Percentiles rank a stretch among this genome's conserved stretches.
Conservation (phyloP, 2,113 vertebrate species). For the Hirundichthys speculiger region DNA sequence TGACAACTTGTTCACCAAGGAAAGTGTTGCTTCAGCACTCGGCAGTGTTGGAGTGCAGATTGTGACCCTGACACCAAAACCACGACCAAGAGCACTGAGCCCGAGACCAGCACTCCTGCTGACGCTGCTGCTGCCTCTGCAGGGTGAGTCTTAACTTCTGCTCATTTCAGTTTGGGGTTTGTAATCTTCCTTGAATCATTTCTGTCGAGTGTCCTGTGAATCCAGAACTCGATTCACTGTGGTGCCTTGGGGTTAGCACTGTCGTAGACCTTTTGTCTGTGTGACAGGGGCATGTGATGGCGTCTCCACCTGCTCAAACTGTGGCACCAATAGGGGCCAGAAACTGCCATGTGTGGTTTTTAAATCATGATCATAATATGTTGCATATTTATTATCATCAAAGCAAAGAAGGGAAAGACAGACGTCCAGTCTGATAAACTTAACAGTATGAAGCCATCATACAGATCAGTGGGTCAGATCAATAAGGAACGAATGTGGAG, state of each 20-base stretch:
- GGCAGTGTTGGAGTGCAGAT: slow-evolving; percentile 13
- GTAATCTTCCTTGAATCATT: neutral
- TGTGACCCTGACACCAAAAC: slow-evolving; percentile 26
- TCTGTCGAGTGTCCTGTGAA: neutral
- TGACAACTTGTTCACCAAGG: slow-evolving; percentile 41
- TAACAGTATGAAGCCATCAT: too few species aligned
- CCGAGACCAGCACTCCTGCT: too few species aligned
- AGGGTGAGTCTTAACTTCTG: slow-evolving; percentile 57
- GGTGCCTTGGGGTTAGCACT: slow-evolving; percentile 18
- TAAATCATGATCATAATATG: neutral
- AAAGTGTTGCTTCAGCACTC: slow-evolving; percentile 42
- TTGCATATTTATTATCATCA: neutral
- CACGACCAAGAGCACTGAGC: neutral
- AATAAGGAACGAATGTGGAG: neutral
- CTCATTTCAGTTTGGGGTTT: neutral
- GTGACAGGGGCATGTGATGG: slow-evolving; percentile 25
- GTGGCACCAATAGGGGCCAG: neutral
- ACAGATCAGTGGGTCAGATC: too few species aligned
- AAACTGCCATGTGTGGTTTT: neutral
- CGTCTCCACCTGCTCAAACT: slow-evolving; percentile 15
- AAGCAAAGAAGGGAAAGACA: neutral
- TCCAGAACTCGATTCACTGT: slow-evolving; percentile 14
- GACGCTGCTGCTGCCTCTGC: neutral
- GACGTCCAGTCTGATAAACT: too few species aligned
- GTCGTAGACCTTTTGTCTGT: slow-evolving; percentile 14